phyloP scores from a whole-genome alignment of 2,113 vertebrate genomes.

The Tympanuchus pallidicinctus region DNA sequence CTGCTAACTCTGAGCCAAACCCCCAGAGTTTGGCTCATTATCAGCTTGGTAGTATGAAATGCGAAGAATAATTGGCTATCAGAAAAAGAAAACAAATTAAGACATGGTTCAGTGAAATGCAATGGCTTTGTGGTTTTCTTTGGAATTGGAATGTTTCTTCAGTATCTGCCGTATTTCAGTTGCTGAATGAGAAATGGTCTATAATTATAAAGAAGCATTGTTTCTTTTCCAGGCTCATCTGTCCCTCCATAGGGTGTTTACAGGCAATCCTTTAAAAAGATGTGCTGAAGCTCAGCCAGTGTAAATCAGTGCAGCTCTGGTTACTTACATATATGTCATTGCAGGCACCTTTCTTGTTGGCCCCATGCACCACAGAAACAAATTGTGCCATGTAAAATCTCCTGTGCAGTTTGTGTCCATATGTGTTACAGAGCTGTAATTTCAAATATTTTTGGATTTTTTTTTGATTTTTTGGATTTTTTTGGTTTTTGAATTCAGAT shows the following conservation, averaged over 20 bases:
- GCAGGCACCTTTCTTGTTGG: background rate
- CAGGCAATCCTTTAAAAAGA: background rate
- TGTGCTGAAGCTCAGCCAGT: background rate
- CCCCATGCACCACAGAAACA: background rate
- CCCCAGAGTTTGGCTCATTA: background rate
- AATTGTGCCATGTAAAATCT: background rate
- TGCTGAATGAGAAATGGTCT: conserved; percentile 21
- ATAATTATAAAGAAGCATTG: conserved; percentile 19
- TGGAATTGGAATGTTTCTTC: conserved; percentile 12
- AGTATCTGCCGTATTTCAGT: conserved; percentile 9
- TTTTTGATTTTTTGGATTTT: too few species aligned
- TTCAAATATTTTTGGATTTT: background rate
- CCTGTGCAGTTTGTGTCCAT: background rate
- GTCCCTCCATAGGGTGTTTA: background rate
- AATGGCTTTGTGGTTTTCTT: conserved; percentile 36
- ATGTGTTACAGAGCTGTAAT: background rate
- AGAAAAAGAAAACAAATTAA: conserved; percentile 49
- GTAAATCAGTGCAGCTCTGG: conserved; percentile 5
- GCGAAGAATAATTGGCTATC: background rate
- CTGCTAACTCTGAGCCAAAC: background rate
- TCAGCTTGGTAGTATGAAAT: background rate
- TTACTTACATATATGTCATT: background rate
- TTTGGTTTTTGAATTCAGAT: background rate
- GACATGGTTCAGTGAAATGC: conserved; percentile 24
- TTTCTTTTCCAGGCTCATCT: conserved; percentile 17